A percentile compares a stretch with the other conserved stretches of the same genome.
These are phyloP conservation scores for Pogonus chalceus DNA, from an alignment of 1,140 invertebrate species.

Conservation along the genomic window DNA sequence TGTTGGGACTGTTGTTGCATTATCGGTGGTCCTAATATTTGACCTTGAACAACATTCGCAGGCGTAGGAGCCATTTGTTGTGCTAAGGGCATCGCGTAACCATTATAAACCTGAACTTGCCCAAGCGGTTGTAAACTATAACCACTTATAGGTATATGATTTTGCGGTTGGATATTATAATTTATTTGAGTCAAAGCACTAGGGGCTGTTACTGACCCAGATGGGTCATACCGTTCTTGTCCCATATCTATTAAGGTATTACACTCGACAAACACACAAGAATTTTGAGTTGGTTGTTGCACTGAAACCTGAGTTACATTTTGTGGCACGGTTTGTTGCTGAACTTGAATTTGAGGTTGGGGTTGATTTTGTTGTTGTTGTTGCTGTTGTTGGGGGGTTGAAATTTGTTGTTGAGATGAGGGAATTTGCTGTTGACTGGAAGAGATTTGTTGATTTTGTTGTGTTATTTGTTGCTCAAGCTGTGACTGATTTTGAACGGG, in stretches of 20 bases:
- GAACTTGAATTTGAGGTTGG: conserved; percentile 15
- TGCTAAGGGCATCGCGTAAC: conserved; percentile 17
- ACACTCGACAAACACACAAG: conserved; percentile 25
- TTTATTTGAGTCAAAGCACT: conserved; percentile 20
- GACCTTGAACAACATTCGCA: conserved; percentile 20
- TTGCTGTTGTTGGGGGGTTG: conserved; percentile 17
- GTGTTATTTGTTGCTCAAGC: too few species aligned
- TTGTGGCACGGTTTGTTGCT: conserved; percentile 14
- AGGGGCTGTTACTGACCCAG: conserved; percentile 8
- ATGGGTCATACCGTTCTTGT: conserved; percentile 12
- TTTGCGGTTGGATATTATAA: conserved; percentile 22
- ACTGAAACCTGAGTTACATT: conserved; percentile 10
- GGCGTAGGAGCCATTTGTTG: conserved; percentile 19
- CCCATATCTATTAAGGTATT: conserved; percentile 17
- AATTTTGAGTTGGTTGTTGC: conserved; percentile 12
- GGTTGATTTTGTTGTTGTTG: conserved; percentile 16
- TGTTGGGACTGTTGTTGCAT: conserved; percentile 13
- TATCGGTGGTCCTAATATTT: conserved; percentile 12
- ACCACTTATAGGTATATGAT: conserved; percentile 18
- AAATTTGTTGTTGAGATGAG: conserved; percentile 9
- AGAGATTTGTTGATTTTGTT: conserved; percentile 14
- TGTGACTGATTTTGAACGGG: conserved; percentile 11
- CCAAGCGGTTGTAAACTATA: conserved; percentile 23
- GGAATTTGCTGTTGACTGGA: conserved; percentile 14
- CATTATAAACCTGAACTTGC: conserved; percentile 24